These are phyloP conservation scores for Drosophila cardini DNA, from an alignment of 1,140 invertebrate species.

Conservation along the genomic window DNA sequence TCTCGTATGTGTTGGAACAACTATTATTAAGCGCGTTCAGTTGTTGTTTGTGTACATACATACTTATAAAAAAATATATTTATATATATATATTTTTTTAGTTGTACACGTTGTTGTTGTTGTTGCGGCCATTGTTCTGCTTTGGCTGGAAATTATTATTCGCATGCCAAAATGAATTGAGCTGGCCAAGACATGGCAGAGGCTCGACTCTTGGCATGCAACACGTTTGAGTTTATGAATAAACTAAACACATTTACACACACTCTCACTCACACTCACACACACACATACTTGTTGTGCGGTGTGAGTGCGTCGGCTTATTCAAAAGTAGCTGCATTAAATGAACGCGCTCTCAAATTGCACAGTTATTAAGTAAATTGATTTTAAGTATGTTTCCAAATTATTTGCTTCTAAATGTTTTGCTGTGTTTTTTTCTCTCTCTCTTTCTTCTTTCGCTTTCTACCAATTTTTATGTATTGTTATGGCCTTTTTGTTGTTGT, in stretches of 20 bases:
- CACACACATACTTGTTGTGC: constrained; percentile 2
- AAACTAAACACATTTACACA: constrained; percentile 27
- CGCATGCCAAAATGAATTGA: constrained; percentile 83
- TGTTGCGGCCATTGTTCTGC: constrained; percentile 79
- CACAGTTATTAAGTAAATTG: constrained; percentile 84
- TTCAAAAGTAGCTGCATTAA: constrained; percentile 52
- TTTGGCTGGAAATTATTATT: constrained; percentile 80
- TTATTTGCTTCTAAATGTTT: constrained; percentile 82
- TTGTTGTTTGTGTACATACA: constrained; percentile 25
- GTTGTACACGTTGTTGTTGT: too few relatives aligned
- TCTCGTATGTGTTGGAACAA: constrained; percentile 79
- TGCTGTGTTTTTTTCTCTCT: constrained; percentile 53
- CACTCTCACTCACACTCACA: constrained; percentile 19
- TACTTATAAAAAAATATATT: constrained; percentile 2
- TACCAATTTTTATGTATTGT: constrained; percentile 22
- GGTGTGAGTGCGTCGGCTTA: constrained; percentile 51
- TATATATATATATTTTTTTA: constrained; percentile 52
- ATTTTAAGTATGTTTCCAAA: constrained; percentile 83
- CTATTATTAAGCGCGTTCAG: constrained; percentile 74
- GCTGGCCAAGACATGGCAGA: constrained; percentile 51
- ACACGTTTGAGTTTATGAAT: constrained; percentile 74
- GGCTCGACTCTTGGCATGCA: constrained; percentile 64
- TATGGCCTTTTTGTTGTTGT: constrained; percentile 11
- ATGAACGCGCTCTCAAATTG: constrained; percentile 65
- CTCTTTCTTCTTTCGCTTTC: constrained; percentile 25